These are phyloP conservation scores for Cheilosia vulpina DNA, from an alignment of 2,888 invertebrate genomes.

Conservation along the genomic window DNA sequence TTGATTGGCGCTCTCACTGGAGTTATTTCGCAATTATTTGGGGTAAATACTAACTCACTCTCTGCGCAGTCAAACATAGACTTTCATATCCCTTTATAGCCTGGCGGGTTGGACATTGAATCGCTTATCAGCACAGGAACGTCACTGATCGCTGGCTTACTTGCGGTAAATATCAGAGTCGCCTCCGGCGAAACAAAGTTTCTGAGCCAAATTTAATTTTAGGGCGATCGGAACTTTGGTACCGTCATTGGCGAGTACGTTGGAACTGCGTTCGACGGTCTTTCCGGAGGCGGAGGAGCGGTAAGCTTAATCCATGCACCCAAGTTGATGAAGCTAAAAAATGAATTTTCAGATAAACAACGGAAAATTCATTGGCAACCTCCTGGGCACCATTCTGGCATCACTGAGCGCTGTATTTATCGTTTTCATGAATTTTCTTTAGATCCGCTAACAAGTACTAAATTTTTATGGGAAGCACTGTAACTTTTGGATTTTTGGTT, in stretches of 20 bases:
- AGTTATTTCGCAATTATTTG: conserved; percentile 82
- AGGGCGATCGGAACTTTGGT: conserved; percentile 83
- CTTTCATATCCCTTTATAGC: conserved; percentile 76
- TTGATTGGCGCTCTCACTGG: conserved; percentile 83
- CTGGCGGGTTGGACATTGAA: conserved; percentile 82
- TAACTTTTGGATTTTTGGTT: conserved; percentile 20
- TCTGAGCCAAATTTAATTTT: not conserved
- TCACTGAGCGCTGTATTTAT: conserved; percentile 83
- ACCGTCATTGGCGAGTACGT: conserved; percentile 82
- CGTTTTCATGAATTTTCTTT: conserved; percentile 39
- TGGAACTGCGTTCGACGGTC: conserved; percentile 82
- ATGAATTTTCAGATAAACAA: conserved; percentile 80
- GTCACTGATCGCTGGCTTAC: conserved; percentile 81
- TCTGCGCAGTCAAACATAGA: not conserved
- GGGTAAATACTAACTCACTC: conserved; percentile 78
- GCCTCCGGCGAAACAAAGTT: no score
- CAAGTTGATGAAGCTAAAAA: no score
- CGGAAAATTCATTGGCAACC: conserved; percentile 82
- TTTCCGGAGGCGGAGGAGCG: conserved; percentile 83
- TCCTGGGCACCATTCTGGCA: conserved; percentile 82
- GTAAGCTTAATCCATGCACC: conserved; percentile 76
- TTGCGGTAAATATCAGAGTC: conserved; percentile 76
- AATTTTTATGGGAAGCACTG: conserved; percentile 40
- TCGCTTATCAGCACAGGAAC: conserved; percentile 80
- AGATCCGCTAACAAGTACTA: conserved; percentile 50